These are phyloP conservation scores for Pherbina coryleti DNA, from an alignment of 2,888 invertebrate species.

Conservation along the genomic window DNA sequence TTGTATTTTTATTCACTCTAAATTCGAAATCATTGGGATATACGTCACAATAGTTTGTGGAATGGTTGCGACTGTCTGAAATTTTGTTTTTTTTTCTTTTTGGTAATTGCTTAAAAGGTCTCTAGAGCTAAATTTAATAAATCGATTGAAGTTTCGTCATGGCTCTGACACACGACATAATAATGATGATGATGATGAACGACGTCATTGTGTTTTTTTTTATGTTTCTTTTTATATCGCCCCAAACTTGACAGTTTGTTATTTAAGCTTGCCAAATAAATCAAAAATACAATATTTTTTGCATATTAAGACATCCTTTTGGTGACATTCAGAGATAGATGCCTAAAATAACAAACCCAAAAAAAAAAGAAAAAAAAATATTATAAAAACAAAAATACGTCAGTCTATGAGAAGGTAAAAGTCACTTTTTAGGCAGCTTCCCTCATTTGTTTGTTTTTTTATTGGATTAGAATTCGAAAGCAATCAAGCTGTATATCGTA, in stretches of 20 bases:
- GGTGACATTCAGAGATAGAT: not conserved
- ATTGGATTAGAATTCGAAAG: no score
- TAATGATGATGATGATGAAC: not conserved
- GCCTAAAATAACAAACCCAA: not conserved
- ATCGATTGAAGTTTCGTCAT: no score
- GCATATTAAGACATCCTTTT: not conserved
- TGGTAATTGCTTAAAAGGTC: no score
- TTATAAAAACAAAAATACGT: not conserved
- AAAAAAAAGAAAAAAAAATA: not conserved
- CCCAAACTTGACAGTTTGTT: not conserved
- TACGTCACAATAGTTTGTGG: no score
- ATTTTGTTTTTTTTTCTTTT: no score
- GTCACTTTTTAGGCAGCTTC: not conserved
- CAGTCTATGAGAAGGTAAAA: not conserved
- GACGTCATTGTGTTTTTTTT: not conserved
- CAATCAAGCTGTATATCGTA: no score
- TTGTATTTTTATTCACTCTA: no score
- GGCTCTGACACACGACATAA: no score
- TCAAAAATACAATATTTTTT: not conserved
- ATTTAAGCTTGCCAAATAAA: not conserved
- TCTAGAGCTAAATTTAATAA: no score
- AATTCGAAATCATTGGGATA: no score
- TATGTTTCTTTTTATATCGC: not conserved
- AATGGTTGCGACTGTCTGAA: no score
- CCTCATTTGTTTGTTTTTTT: no score